These are phyloP conservation scores for Drosophila ezoana DNA, from an alignment of 2,888 invertebrate species.

Conservation along the genomic window DNA sequence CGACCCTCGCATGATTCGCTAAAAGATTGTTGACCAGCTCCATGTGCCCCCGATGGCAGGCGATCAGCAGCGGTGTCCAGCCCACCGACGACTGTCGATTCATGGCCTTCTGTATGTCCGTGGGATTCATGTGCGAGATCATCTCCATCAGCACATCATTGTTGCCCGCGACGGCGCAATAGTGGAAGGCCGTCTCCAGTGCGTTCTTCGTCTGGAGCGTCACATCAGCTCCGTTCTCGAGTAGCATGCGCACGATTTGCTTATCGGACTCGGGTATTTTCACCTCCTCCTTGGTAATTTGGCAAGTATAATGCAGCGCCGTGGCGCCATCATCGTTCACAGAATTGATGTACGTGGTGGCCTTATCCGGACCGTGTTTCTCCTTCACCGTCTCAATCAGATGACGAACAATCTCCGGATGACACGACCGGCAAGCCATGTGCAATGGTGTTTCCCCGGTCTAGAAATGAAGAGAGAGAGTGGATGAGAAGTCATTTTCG, in stretches of 20 bases:
- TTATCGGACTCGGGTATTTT: slow-evolving; percentile 90
- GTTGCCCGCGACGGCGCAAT: slow-evolving; percentile 97
- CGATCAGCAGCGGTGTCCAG: slow-evolving; percentile 98
- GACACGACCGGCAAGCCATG: slow-evolving; percentile 94
- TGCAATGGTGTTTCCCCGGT: slow-evolving; percentile 98
- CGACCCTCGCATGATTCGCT: slow-evolving; percentile 98
- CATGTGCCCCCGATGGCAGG: slow-evolving; percentile 97
- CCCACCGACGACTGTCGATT: slow-evolving; percentile 97
- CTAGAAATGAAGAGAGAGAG: slow-evolving; percentile 85
- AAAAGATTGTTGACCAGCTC: slow-evolving; percentile 95
- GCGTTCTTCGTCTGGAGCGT: slow-evolving; percentile 93
- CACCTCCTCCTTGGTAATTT: slow-evolving; percentile 93
- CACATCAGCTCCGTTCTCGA: slow-evolving; percentile 96
- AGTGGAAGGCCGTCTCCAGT: slow-evolving; percentile 97
- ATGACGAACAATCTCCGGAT: slow-evolving; percentile 93
- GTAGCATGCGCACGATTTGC: slow-evolving; percentile 94
- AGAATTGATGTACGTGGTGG: slow-evolving; percentile 94
- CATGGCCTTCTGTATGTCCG: slow-evolving; percentile 96
- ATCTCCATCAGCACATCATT: slow-evolving; percentile 97
- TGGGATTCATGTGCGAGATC: slow-evolving; percentile 94
- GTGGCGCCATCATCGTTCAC: slow-evolving; percentile 96
- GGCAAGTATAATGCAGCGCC: slow-evolving; percentile 97
- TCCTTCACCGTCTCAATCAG: slow-evolving; percentile 93
- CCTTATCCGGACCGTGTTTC: slow-evolving; percentile 90
- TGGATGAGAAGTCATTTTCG: rapidly evolving